phyloP scores from a whole-genome alignment of 2,888 invertebrate species.

The Onthophagus sagittarius region DNA sequence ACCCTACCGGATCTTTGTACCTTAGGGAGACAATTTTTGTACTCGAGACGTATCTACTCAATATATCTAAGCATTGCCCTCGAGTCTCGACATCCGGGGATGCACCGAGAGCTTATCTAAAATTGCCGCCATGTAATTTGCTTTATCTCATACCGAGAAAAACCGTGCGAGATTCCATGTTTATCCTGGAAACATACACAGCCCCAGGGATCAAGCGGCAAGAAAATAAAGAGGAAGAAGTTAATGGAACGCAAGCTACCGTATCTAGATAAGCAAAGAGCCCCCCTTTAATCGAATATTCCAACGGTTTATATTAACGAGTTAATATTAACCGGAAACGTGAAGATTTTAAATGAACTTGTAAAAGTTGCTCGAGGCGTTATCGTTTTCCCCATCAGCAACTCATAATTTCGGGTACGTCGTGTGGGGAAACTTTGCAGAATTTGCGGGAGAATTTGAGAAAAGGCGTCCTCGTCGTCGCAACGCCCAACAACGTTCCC shows the following conservation, averaged over 20 bases:
- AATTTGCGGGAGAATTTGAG: not conserved
- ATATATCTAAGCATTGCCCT: not conserved
- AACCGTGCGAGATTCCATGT: not conserved
- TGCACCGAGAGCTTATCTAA: not conserved
- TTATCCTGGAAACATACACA: not conserved
- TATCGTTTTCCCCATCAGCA: not conserved
- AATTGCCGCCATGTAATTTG: not conserved
- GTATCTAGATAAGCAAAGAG: not conserved
- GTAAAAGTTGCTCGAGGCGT: not conserved
- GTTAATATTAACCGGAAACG: not conserved
- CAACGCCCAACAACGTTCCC: not conserved
- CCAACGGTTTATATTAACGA: not conserved
- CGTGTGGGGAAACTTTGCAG: not conserved
- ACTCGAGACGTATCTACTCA: not conserved
- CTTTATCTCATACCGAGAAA: not conserved
- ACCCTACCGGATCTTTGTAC: not conserved
- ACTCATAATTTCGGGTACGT: not conserved
- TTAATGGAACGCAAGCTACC: not conserved
- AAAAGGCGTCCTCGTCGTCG: not conserved
- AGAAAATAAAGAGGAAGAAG: not conserved
- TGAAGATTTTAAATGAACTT: not conserved
- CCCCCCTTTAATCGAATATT: not conserved
- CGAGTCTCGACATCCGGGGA: not conserved
- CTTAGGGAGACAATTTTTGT: not conserved
- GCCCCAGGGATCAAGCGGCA: not conserved